Evolutionary conservation across 1,140 invertebrate species (phyloP), one percentile per base, ranked within the genome.

Genomic region (Calosoma granatense): DNA sequence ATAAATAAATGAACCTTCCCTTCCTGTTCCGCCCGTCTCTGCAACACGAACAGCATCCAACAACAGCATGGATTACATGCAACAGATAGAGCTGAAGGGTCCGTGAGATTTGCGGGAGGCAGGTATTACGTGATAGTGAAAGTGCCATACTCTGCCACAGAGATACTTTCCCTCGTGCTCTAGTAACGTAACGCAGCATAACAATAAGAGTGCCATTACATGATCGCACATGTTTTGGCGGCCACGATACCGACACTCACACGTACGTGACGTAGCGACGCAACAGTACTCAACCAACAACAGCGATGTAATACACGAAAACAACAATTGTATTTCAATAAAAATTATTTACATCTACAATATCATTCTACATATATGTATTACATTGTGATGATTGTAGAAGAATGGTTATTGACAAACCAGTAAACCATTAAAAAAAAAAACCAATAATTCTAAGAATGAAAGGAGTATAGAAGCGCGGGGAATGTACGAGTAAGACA

Each of bases 101-200:
- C 9, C 41, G 41, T 3, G 9, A 6, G 41, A 47, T 17, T 11
- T 47, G 41, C 41, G 41, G 41, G 41, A 6, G 41, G 17, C 6
- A 47, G 41, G 41, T 47, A 47, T 69, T 70, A 70, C 67, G 67
- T 65, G 67, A 69, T 69, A 67, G 69, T 69, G 69, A 70, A 70
- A 70, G 69, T 70, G 64, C 63, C 65, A 68, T 62, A 66, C 59
- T 67, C 68, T 65, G 59, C 41, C 41, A 47, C 41, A 47, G 41
- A 47, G 60, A 60, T 61, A 69, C 69, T 70, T 70, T 70, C 69
- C 64, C 67, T 70, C 63, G 6, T 17, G 63, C 59, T 66, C 62
- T 59, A 59, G 62, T 68, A 67, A 68, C 63, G 62, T 63, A 65
- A 65, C 61, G 58, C 60, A 63, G 63, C 61, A 66, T 64, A 67